phyloP scores from a whole-genome alignment of 1,140 invertebrate species.

The Diprion similis region DNA sequence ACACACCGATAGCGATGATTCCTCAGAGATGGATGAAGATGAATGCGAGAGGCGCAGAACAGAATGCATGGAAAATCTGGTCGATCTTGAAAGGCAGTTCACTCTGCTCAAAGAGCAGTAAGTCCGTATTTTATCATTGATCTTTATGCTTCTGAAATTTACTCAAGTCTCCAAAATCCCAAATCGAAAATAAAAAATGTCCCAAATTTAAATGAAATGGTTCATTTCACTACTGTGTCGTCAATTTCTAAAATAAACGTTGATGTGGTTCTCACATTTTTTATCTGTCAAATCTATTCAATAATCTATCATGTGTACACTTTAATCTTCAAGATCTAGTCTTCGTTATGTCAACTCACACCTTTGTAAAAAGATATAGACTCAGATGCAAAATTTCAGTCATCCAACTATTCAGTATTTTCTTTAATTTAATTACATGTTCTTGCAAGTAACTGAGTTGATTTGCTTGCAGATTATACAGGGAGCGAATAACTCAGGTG shows the following conservation, averaged over 20 bases:
- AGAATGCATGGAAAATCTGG: slow-evolving; percentile 85
- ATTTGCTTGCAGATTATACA: slow-evolving; percentile 72
- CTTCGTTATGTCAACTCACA: too few species aligned
- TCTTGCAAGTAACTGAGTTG: slow-evolving; percentile 16
- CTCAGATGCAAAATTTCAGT: slow-evolving; percentile 7
- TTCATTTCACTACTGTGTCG: too few species aligned
- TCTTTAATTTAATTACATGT: slow-evolving; percentile 9
- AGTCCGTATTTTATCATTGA: slow-evolving; percentile 39
- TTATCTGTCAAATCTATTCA: too few species aligned
- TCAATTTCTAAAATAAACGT: too few species aligned
- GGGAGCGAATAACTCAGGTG: slow-evolving; percentile 83
- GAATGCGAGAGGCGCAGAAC: slow-evolving; percentile 85
- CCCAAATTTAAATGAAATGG: too few species aligned
- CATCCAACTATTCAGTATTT: slow-evolving; percentile 9
- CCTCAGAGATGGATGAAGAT: slow-evolving; percentile 91
- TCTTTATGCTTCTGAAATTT: background rate
- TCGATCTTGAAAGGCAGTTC: slow-evolving; percentile 90
- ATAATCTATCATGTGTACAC: too few species aligned
- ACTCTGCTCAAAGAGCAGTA: slow-evolving; percentile 85
- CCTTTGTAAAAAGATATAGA: too few species aligned
- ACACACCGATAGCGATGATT: slow-evolving; percentile 79
- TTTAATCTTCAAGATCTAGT: too few species aligned
- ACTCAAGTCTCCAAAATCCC: background rate
- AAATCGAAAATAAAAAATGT: background rate
- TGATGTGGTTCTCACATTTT: too few species aligned